phyloP scores from a whole-genome alignment of 2,113 vertebrate species.

The Dunckerocampus dactyliophorus region DNA sequence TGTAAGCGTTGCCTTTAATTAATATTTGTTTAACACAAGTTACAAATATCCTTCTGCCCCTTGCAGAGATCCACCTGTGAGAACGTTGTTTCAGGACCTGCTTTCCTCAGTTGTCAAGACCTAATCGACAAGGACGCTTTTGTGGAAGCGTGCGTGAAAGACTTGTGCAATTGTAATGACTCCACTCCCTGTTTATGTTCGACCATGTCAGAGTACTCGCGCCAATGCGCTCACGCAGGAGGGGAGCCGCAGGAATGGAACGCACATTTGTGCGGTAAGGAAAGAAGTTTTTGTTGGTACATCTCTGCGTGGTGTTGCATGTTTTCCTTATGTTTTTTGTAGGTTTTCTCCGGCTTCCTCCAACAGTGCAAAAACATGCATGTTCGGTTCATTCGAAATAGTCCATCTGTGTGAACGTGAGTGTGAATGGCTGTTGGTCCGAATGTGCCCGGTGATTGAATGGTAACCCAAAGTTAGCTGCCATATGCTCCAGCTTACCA shows the following conservation, averaged over 20 bases:
- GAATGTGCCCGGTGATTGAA: too few species aligned
- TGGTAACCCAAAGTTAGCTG: too few species aligned
- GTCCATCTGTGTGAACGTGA: too few species aligned
- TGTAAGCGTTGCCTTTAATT: background rate
- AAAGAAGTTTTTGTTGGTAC: background rate
- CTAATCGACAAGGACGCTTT: conserved; percentile 75
- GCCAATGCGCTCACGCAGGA: conserved; percentile 86
- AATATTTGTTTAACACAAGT: too few species aligned
- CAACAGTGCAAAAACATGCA: too few species aligned
- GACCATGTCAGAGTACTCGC: conserved; percentile 85
- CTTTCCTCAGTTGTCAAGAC: conserved; percentile 73
- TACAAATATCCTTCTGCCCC: background rate
- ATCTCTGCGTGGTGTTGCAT: too few species aligned
- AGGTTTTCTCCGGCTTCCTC: too few species aligned
- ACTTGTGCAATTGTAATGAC: conserved; percentile 74
- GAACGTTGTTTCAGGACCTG: conserved; percentile 59
- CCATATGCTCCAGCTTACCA: too few species aligned
- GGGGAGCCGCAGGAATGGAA: conserved; percentile 81
- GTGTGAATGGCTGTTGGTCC: too few species aligned
- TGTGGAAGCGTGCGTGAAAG: conserved; percentile 76
- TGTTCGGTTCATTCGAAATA: too few species aligned
- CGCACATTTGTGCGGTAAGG: conserved; percentile 76
- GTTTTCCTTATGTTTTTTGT: too few species aligned
- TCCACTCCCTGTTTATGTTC: conserved; percentile 76
- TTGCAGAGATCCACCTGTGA: conserved; percentile 62